Base-by-base conservation (phyloP, 2,113 vertebrate genomes). In the Microcebus jonahi region DNA sequence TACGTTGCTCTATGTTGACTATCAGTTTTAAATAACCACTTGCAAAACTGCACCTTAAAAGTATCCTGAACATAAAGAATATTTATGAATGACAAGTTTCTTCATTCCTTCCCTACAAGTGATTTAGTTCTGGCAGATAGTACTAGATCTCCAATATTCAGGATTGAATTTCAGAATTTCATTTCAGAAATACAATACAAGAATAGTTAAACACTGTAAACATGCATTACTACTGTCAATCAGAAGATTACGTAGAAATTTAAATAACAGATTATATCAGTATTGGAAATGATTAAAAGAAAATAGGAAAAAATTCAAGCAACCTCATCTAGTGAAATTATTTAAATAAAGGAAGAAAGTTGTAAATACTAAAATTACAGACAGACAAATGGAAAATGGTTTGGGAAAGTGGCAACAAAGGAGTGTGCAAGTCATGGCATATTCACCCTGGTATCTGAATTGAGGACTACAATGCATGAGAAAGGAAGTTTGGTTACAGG, bases 21-120 rank as follows among this genome's bases (percentile, higher is more conserved):
- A 61, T 80, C 36, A 73, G 50, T 90, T 94, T 96, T 87, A 96
- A 93, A 94, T 96, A 96, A 96, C 42, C 27, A 73, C 42, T 94
- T 91, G 86, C 48, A 94, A 94, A 96, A 68, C 6, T 50, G 15
- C 29, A 81, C 21, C 70, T 86, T 85, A 84, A 91, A 95, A 89
- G 91, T 95, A 63, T 83, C 75, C 80, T 17, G 34, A 70, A 67
- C 45, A 79, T 95, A 91, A 95, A 97, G 63, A 84, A 84, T 92
- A 93, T 93, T 96, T 96, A 90, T 90, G 42, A 95, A 27, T 48
- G 57, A 53, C 2, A 15, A 31, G 0, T 75, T 50, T 86, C 61
- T 67, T 63, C 61, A 34, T 61, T 8, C 31, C 36, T 92, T 85
- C 14, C 61, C 71, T 82, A 81, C 3, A 53, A 96, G 31, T 85